Percentiles rank a stretch among this genome's conserved stretches.
Conservation (phyloP, 2,113 vertebrate genomes). For the Cheirogaleus medius region DNA sequence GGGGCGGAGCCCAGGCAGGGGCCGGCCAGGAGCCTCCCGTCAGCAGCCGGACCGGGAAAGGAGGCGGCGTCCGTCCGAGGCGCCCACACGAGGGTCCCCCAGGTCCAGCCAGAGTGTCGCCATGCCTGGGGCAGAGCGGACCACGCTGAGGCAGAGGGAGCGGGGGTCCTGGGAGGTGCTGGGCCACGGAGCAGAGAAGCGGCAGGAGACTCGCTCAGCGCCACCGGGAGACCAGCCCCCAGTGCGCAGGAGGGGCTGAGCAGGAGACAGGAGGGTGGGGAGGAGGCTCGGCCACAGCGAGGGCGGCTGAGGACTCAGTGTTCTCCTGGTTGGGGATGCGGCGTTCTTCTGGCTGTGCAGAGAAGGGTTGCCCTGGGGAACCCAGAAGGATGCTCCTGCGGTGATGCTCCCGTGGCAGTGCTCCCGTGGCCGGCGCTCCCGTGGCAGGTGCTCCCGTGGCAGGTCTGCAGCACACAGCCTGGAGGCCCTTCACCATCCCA, state of each 20-base stretch:
- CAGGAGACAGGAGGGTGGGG: too few species aligned
- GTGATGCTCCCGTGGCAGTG: too few species aligned
- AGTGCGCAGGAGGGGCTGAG: too few species aligned
- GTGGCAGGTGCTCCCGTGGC: neutral
- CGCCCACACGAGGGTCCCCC: too few species aligned
- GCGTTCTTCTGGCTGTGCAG: neutral
- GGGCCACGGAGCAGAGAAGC: neutral
- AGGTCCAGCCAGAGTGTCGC: too few species aligned
- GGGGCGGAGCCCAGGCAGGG: neutral
- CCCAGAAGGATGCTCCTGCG: neutral
- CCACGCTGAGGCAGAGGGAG: neutral
- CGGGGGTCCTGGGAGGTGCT: neutral
- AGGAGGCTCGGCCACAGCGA: too few species aligned
- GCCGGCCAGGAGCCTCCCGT: neutral
- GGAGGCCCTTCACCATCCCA: neutral
- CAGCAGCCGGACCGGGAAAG: too few species aligned
- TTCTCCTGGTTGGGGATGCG: too few species aligned
- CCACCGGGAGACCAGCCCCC: too few species aligned
- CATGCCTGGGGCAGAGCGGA: too few species aligned
- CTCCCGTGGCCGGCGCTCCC: fast-evolving
- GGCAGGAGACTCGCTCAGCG: neutral
- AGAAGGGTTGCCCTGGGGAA: neutral
- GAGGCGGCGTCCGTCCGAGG: too few species aligned
- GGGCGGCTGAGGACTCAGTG: too few species aligned
- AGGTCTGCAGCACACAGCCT: neutral